Evolutionary conservation across 2,113 vertebrate species (phyloP).

Genomic region (Pongo pygmaeus): DNA sequence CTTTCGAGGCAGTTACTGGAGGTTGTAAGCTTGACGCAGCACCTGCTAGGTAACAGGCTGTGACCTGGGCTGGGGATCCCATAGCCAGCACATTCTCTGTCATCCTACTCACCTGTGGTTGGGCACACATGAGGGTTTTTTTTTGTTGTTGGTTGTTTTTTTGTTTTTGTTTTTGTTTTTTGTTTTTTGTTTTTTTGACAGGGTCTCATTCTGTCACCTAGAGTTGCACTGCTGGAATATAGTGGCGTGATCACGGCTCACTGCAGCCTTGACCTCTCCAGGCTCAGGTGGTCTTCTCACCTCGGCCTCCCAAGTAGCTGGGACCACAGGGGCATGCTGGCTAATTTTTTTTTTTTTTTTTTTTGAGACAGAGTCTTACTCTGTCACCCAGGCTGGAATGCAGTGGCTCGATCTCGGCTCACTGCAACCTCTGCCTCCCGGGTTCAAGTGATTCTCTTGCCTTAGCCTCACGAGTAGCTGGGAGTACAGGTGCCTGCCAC

Average conservation of each 20-base stretch:
- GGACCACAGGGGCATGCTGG: not conserved
- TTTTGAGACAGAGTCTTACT: too few relatives aligned
- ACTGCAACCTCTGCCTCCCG: too few relatives aligned
- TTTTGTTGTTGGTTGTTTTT: too few relatives aligned
- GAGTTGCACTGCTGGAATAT: too few relatives aligned
- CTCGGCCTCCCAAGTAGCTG: not conserved
- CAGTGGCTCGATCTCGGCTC: too few relatives aligned
- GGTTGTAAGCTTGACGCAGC: not conserved
- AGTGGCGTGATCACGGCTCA: not conserved
- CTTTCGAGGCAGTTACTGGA: not conserved
- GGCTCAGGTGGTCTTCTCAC: not conserved
- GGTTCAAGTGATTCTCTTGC: too few relatives aligned
- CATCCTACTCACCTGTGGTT: not conserved
- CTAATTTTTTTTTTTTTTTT: too few relatives aligned
- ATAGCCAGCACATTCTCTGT: accelerated
- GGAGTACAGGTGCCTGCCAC: too few relatives aligned
- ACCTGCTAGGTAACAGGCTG: accelerated
- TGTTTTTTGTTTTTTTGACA: not conserved
- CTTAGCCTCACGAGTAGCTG: too few relatives aligned
- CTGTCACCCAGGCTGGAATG: too few relatives aligned
- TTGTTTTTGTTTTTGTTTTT: not conserved
- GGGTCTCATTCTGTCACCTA: not conserved
- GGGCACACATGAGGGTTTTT: not conserved
- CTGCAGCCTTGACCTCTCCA: not conserved
- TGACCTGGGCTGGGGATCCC: not conserved